Percentiles rank a stretch among this genome's conserved stretches.
Conservation (phyloP, 2,113 vertebrate genomes). For the Sapajus apella region DNA sequence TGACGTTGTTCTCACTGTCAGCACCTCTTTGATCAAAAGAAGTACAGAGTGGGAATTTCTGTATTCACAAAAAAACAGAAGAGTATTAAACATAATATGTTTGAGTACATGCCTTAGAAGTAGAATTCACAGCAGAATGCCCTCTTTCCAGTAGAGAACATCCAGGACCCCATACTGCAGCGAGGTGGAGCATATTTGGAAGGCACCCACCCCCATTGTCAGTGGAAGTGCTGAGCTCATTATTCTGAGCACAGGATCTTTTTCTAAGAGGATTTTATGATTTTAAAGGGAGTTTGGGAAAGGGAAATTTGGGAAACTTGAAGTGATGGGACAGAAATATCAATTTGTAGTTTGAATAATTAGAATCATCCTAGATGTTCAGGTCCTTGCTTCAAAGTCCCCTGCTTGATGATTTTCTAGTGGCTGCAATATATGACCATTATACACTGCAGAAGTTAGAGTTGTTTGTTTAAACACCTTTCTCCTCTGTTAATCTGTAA, state of each 20-base stretch:
- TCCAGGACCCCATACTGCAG: fast-evolving
- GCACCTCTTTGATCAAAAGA: constrained; percentile 28
- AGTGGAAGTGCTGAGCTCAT: background rate
- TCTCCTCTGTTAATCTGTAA: background rate
- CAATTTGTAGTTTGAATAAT: background rate
- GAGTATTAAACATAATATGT: background rate
- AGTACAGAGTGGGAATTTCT: background rate
- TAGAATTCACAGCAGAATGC: background rate
- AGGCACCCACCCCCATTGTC: fast-evolving
- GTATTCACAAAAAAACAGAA: background rate
- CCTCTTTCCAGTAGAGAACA: background rate
- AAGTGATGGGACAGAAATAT: background rate
- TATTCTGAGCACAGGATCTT: background rate
- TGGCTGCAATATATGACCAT: background rate
- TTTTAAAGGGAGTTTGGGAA: background rate
- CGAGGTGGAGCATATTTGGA: background rate
- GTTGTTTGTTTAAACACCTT: constrained; percentile 11
- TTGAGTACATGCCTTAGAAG: background rate
- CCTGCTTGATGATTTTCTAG: background rate
- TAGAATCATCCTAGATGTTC: background rate
- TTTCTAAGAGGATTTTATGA: background rate
- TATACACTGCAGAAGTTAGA: background rate
- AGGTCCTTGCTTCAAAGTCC: background rate
- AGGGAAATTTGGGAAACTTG: background rate
- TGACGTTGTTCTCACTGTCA: background rate